Evolutionary conservation across 2,888 invertebrate species (phyloP), one percentile per base, ranked within the genome.

Genomic region (Homarus gammarus): DNA sequence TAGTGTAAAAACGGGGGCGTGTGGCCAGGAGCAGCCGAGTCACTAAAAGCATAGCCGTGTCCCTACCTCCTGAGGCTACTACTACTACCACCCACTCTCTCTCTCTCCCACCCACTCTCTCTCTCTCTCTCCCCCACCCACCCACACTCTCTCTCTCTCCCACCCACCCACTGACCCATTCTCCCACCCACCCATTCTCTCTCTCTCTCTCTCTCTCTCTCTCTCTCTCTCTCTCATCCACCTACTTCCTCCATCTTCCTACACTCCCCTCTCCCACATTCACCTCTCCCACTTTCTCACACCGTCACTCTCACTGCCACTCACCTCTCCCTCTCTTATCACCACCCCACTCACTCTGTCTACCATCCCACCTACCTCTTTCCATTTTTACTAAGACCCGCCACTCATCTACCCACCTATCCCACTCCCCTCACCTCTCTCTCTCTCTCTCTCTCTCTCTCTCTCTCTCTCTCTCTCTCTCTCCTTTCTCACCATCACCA

Each of bases 21-120:
- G 10, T 49, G 56, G 33, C 56, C 51, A 31, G 79, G 36, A 27
- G 31, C 31, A 31, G n/a, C 36, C 51, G 31, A 22, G 31, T 31
- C 44, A 44, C 78, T 78, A 79, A 79, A 79, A 79, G 79, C 79
- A 79, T 79, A 79, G 38, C 40, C 56, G 61, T 79, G 79, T 79
- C 56, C 33, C 51, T 22, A 22, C 15, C 22, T 27, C 73, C 73
- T 73, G 73, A 44, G 22, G 73, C 38, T 31, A 27, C 40, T 12
- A 38, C 40, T 38, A 0, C 38, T 38, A 1, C 31, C 15, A 18
- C 36, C 6, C 22, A n/a, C 51, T 27, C 51, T 51, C 18, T 56
- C 51, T 27, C 51, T 51, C 77, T n/a, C 77, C 22, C 44, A 22
- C 44, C 31, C 49, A 1, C 44, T 77, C 49, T 44, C 36, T n/a